Base-by-base conservation (phyloP, 2,797 vertebrate species). In the Halcyon leucocephala region DNA sequence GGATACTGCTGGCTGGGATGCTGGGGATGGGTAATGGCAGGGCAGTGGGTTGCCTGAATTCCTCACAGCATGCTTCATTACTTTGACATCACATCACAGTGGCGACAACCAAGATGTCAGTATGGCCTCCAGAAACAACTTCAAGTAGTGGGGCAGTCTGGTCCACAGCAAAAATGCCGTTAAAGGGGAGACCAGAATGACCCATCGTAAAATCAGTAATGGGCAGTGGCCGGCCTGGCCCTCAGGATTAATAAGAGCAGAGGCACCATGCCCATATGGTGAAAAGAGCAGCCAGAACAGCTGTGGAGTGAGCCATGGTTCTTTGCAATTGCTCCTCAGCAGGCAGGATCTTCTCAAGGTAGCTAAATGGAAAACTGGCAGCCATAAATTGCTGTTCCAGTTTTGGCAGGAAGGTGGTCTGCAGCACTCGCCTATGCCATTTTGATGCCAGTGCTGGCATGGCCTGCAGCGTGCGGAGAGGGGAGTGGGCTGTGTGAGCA, bases 1-100 rank as follows among this genome's bases (percentile, higher is more conserved):
- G 4, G 33, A 11, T 31, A 33, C 41, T 73, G 29, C 26, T 2
- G 4, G 12, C 31, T 0, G 0, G 14, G 24, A 11, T 1, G 3
- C 39, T 0, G 1, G 42, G 19, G 19, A 64, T 39, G 80, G 37
- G 41, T 26, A 52, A 2, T 2, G 31, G 5, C 15, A 19, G 16
- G 61, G 33, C 46, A 19, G 10, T 2, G 2, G 48, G 49, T 48
- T 0, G 0, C 1, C 33, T 26, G 71, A 57, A 57, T 84, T 86
- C 31, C 14, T 86, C 61, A 11, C 21, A 1, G 42, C 33, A 6
- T 1, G 0, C 28, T 64, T 74, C 46, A 11, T 74, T 44, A 25
- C 24, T 28, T 35, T n/a, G 46, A 29, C 35, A 65, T 41, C 42
- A 11, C 15, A 12, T 79, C 29, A 3, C 70, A 42, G 58, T 2